Evolutionary conservation across 2,797 vertebrate genomes (phyloP).

Genomic region (Cygnus olor): DNA sequence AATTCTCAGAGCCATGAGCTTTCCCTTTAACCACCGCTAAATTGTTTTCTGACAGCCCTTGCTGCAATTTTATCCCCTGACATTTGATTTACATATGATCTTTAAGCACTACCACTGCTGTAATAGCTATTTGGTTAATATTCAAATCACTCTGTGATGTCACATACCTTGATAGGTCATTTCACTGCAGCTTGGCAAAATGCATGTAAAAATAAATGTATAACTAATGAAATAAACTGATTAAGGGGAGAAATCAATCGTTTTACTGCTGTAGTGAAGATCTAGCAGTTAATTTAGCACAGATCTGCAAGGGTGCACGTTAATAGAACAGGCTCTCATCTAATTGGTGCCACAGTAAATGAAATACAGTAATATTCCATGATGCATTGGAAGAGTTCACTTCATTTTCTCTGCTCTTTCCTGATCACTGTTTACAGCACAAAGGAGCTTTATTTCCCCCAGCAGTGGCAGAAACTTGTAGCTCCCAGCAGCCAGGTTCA

Average conservation of each 20-base stretch:
- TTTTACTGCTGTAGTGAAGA: slow-evolving; percentile 89
- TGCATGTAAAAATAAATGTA: slow-evolving; percentile 86
- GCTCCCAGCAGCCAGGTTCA: neutral
- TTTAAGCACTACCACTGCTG: slow-evolving; percentile 89
- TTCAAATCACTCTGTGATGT: slow-evolving; percentile 88
- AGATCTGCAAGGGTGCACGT: slow-evolving; percentile 85
- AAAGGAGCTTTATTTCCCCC: neutral
- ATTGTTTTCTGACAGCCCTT: slow-evolving; percentile 94
- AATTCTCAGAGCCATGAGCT: slow-evolving; percentile 81
- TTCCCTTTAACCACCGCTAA: slow-evolving; percentile 94
- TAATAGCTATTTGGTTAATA: slow-evolving; percentile 94
- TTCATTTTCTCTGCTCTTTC: slow-evolving; percentile 71
- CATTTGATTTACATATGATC: slow-evolving; percentile 99
- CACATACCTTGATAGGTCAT: slow-evolving; percentile 90
- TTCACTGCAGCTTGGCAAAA: slow-evolving; percentile 79
- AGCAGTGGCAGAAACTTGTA: neutral
- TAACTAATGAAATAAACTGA: slow-evolving; percentile 96
- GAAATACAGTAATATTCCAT: slow-evolving; percentile 85
- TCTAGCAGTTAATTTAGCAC: slow-evolving; percentile 92
- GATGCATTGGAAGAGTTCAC: slow-evolving; percentile 72
- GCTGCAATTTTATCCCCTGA: slow-evolving; percentile 88
- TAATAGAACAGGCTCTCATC: slow-evolving; percentile 85
- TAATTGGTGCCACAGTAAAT: slow-evolving; percentile 90
- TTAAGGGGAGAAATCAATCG: slow-evolving; percentile 93
- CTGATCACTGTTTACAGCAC: slow-evolving; percentile 59